These are phyloP conservation scores for Styela plicata DNA, from an alignment of 23 tunicate genomes.

Conservation along the genomic window DNA sequence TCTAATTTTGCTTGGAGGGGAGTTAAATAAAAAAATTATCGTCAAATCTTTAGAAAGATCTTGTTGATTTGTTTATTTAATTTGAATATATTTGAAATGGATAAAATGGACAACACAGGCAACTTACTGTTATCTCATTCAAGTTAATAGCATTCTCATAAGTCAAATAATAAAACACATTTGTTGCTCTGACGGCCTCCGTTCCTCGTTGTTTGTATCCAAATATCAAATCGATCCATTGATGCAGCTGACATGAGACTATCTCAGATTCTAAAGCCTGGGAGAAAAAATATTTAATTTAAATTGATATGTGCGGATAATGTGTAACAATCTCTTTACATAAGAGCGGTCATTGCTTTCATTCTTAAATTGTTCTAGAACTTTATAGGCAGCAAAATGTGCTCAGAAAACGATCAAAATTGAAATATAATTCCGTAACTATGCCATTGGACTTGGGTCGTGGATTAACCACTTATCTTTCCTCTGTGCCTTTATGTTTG, in stretches of 20 bases:
- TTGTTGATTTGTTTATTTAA: too few relatives aligned
- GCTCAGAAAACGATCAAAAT: too few relatives aligned
- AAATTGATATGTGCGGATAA: too few relatives aligned
- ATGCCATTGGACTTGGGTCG: too few relatives aligned
- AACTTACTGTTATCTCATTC: slow-evolving; percentile 51
- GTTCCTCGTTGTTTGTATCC: slow-evolving; percentile 98
- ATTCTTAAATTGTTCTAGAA: too few relatives aligned
- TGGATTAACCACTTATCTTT: too few relatives aligned
- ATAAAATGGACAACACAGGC: neutral
- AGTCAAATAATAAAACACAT: slow-evolving; percentile 95
- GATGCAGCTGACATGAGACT: slow-evolving; percentile 91
- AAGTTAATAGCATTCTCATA: slow-evolving; percentile 81
- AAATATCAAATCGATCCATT: slow-evolving; percentile 96
- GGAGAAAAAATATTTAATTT: neutral
- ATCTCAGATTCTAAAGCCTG: slow-evolving; percentile 96
- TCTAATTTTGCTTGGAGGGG: neutral
- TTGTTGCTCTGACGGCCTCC: slow-evolving; percentile 78
- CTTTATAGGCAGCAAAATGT: too few relatives aligned
- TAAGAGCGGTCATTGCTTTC: too few relatives aligned
- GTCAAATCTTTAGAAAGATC: too few relatives aligned
- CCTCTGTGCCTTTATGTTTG: too few relatives aligned
- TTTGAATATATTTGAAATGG: neutral
- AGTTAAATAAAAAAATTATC: neutral
- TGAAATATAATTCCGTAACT: too few relatives aligned
- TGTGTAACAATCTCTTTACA: too few relatives aligned